phyloP scores from a whole-genome alignment of 2,113 vertebrate species.

The Stictonetta naevosa region DNA sequence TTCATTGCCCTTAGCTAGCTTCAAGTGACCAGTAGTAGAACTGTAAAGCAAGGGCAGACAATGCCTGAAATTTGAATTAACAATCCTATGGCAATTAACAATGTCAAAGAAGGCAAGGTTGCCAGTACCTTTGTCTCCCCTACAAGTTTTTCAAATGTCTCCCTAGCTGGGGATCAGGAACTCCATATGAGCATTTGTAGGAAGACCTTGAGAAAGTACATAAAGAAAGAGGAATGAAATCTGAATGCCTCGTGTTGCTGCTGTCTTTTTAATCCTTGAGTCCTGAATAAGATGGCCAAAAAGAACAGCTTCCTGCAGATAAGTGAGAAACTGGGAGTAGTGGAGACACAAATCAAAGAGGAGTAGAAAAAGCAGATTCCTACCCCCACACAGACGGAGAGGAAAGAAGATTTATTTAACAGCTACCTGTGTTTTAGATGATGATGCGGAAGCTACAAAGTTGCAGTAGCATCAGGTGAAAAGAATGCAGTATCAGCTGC shows the following conservation, averaged over 20 bases:
- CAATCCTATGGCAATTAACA: not conserved
- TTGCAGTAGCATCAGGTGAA: not conserved
- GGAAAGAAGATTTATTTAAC: not conserved
- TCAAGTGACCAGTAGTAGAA: no score
- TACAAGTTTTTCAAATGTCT: not conserved
- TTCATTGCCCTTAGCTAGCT: not conserved
- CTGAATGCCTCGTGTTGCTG: not conserved
- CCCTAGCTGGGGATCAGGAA: not conserved
- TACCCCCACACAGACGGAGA: not conserved
- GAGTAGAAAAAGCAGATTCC: not conserved
- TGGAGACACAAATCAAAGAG: not conserved
- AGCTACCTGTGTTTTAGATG: not conserved
- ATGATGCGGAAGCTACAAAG: not conserved
- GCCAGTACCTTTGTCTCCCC: not conserved
- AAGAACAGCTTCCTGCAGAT: not conserved
- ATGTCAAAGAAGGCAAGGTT: not conserved
- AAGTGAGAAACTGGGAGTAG: not conserved
- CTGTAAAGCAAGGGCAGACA: not conserved
- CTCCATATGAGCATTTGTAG: not conserved
- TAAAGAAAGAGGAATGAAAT: not conserved
- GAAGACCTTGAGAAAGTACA: not conserved
- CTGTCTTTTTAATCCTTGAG: not conserved
- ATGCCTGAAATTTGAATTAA: not conserved
- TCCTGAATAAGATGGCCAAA: not conserved
- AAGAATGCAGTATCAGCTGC: not conserved